Evolutionary conservation across 2,797 vertebrate species (phyloP).

Genomic region (Cirrhinus molitorella): DNA sequence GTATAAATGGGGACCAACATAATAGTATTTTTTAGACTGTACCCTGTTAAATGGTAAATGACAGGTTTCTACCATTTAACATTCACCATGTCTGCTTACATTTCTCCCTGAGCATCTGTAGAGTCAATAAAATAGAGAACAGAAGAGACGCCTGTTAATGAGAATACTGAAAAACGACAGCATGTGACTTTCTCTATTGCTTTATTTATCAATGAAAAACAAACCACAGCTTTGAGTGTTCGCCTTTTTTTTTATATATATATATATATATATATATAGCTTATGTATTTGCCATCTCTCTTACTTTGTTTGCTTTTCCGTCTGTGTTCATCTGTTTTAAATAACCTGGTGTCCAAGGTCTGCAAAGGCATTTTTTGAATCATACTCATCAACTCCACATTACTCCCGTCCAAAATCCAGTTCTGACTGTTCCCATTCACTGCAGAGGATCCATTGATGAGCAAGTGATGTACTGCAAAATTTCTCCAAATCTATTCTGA

Average conservation of each 20-base stretch:
- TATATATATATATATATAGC: no score
- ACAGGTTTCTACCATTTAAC: neutral
- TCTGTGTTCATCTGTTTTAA: neutral
- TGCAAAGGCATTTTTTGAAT: neutral
- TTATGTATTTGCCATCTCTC: neutral
- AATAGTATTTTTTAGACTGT: no score
- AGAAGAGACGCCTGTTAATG: neutral
- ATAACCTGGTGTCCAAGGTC: neutral
- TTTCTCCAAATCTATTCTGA: neutral
- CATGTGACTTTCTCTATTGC: neutral
- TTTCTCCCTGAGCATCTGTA: neutral
- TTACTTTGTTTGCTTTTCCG: neutral
- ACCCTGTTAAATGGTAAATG: no score
- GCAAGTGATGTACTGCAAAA: neutral
- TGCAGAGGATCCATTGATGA: no score
- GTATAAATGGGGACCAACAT: no score
- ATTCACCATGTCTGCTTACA: slow-evolving; percentile 1
- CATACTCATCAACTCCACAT: no score
- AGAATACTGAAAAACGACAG: neutral
- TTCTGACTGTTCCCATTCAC: no score
- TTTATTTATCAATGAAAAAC: slow-evolving; percentile 10
- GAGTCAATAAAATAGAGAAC: neutral
- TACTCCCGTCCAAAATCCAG: no score
- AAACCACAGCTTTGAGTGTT: neutral
- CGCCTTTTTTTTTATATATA: no score